Base-by-base conservation (phyloP, 2,888 invertebrate species). In the Tetragnatha montana region DNA sequence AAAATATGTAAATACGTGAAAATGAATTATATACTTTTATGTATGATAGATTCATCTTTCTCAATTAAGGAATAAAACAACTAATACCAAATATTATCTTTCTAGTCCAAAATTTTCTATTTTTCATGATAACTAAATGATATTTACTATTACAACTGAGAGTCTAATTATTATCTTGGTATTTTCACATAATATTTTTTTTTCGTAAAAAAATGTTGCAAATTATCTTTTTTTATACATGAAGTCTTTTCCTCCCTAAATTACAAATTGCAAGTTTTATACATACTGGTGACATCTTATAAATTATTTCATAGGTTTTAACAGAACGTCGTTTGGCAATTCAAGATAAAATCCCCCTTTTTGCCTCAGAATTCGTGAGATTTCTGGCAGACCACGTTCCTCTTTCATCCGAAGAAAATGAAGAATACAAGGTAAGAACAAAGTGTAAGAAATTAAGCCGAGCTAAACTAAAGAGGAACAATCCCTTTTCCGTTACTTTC, bases 341-440 rank as follows among this genome's bases (percentile, higher is more conserved):
- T 50, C 89, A 90, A 35, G 8, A 12, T 8, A 90, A 87, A 79
- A 73, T 87, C 14, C 87, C 89, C 10, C 82, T 90, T 8, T 79
- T 82, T 69, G 89, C 87, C n/a, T 47, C 86, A 7, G 89, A 90
- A 17, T 90, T 87, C 51, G 69, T 87, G 17, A 50, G n/a, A 8
- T 87, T 87, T 22, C 73, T 90, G n/a, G 78, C 89, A 6, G 78
- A 87, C 14, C 75, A 73, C 19, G 73, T 71, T 7, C 89, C 89
- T 0, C 47, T 90, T 3, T 83, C 86, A 21, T 79, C 49, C 14
- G 86, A 86, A 74, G 89, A 90, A 69, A 87, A 90, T 60, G 89
- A 90, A 14, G 89, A 86, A 47, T 90, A 90, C 19, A 86, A 68
- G 19, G 89, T 90, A 51, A 49, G 70, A n/a, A 6, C 6, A 47